phyloP scores from a whole-genome alignment of 2,888 invertebrate species.

The Luperina nickerlii region DNA sequence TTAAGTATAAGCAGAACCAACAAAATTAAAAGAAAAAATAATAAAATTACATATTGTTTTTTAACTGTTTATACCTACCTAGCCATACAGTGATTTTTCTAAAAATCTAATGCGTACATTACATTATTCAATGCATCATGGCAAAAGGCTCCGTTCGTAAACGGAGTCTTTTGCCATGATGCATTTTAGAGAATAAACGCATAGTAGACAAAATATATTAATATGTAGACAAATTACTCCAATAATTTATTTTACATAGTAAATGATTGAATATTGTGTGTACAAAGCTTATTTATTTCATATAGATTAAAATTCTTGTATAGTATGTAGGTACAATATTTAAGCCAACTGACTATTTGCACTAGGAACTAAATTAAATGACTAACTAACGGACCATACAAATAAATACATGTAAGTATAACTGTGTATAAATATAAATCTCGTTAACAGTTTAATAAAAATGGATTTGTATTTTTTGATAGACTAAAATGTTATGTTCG shows the following conservation, averaged over 20 bases:
- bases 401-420: not conserved
- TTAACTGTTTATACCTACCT: too few relatives aligned
- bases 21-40: too few relatives aligned
- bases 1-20: too few relatives aligned
- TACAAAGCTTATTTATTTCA: not conserved
- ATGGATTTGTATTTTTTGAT: constrained; percentile 50
- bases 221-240: too few relatives aligned
- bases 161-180: not conserved
- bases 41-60: too few relatives aligned
- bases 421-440: not conserved
- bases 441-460: constrained; percentile 19
- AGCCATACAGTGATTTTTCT: too few relatives aligned
- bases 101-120: too few relatives aligned
- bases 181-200: not conserved
- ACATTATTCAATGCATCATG: too few relatives aligned
- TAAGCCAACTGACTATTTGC: not conserved
- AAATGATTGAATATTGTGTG: not conserved
- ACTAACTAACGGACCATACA: not conserved
- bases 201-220: too few relatives aligned
- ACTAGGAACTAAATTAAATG: not conserved
- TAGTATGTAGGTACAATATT: not conserved
- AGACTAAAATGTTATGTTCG: constrained; percentile 46
- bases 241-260: not conserved
- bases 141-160: too few relatives aligned
- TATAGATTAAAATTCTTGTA: not conserved